A percentile compares a stretch with the other conserved stretches of the same genome.
These are phyloP conservation scores for Nemapogon koenigi DNA, from an alignment of 2,888 invertebrate species.

Conservation along the genomic window DNA sequence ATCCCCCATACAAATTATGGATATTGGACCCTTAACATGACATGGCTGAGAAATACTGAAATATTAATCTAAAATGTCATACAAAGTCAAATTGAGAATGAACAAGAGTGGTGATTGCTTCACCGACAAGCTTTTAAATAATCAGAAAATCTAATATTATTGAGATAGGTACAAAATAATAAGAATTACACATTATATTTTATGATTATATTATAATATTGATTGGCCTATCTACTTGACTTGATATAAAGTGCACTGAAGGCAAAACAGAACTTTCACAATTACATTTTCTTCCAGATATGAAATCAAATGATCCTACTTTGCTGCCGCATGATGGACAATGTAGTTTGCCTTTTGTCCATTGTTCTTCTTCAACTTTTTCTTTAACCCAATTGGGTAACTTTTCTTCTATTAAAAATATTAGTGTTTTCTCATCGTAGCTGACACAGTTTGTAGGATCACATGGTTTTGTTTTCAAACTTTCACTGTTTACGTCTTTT, in stretches of 20 bases:
- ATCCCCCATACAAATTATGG: no score
- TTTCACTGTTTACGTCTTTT: constrained; percentile 21
- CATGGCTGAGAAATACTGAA: no score
- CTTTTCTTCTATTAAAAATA: constrained; percentile 63
- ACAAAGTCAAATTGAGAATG: no score
- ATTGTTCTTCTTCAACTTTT: constrained; percentile 60
- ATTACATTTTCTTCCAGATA: constrained; percentile 68
- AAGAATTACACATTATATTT: constrained; percentile 32
- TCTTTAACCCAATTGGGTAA: constrained; percentile 63
- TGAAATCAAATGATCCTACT: constrained; percentile 72
- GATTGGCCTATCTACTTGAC: constrained; percentile 66
- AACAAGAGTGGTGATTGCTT: no score
- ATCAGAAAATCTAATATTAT: no score
- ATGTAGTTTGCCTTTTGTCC: constrained; percentile 72
- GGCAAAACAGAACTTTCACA: constrained; percentile 63
- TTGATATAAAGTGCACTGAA: constrained; percentile 66
- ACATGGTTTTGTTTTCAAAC: constrained; percentile 24
- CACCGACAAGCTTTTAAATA: no score
- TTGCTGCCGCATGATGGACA: constrained; percentile 67
- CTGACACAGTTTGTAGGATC: constrained; percentile 29
- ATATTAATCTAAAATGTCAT: no score
- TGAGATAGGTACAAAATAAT: no score
- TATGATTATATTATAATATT: constrained; percentile 20
- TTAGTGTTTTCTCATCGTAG: constrained; percentile 33
- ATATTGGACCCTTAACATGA: no score